Base-by-base conservation (phyloP, 2,797 vertebrate species). In the Dendrocincla tyrannina region DNA sequence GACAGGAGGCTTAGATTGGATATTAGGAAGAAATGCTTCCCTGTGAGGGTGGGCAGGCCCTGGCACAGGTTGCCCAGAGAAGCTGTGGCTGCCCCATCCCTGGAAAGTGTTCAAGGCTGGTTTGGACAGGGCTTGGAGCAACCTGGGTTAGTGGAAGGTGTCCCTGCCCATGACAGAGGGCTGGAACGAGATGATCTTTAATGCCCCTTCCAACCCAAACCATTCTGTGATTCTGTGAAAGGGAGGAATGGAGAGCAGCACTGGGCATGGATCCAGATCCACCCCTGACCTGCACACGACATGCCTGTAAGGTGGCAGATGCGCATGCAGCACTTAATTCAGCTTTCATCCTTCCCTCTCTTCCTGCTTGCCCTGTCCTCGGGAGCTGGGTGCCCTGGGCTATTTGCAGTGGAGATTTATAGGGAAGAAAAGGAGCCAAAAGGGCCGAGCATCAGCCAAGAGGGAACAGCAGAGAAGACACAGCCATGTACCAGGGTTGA, bases 401-500 rank as follows among this genome's bases (percentile, higher is more conserved):
- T 62, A 72, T 23, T 68, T 62, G 46, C 49, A 62, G 4, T 0
- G 2, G 68, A 58, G 64, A 17, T 72, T 83, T 75, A 16, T 0
- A 55, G 68, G 59, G 28, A 35, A 41, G 10, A n/a, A 72, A 89
- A 83, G 41, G 70, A 75, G 47, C 28, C 53, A 9, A 17, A 76
- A 63, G 74, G 35, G 44, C 7, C 8, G 18, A 27, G 41, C 23
- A 78, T 37, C 85, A 78, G n/a, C 13, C 74, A 25, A 2, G 59
- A 62, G 58, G 37, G 70, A 44, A 46, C 7, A 19, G 74, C 53
- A 69, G 90, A 47, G 41, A 24, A 81, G 70, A 19, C 1, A 17
- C 28, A 1, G 5, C 46, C 41, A 55, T 19, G 1, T 94, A 99
- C 99, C 99, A 6, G 99, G 99, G 97, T 99, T 99, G 97, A 99